These are phyloP conservation scores for Troides aeacus DNA, from an alignment of 2,888 invertebrate species.

Conservation along the genomic window DNA sequence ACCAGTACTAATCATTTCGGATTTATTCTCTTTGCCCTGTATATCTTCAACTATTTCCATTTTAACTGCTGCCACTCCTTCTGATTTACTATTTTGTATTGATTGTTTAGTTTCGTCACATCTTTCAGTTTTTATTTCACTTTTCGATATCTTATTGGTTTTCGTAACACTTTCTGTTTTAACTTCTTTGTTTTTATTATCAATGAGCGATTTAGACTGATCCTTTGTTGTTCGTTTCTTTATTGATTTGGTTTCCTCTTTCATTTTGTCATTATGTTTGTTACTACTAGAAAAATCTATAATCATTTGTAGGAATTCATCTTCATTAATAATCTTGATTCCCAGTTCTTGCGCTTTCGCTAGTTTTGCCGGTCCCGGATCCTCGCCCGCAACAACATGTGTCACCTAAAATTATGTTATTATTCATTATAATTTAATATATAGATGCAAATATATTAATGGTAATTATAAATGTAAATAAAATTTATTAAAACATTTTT, in stretches of 20 bases:
- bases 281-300: conserved; percentile 69
- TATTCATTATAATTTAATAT: neutral
- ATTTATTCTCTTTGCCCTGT: neutral
- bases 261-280: conserved; percentile 33
- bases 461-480: too few species aligned
- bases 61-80: neutral
- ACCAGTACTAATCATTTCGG: neutral
- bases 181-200: conserved; percentile 38
- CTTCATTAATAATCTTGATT: conserved; percentile 88
- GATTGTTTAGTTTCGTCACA: conserved; percentile 8
- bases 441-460: too few species aligned
- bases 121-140: conserved; percentile 23
- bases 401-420: conserved; percentile 72
- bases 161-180: conserved; percentile 34
- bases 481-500: too few species aligned
- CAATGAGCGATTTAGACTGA: conserved; percentile 38
- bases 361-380: conserved; percentile 91
- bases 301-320: conserved; percentile 90
- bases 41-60: neutral
- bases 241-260: conserved; percentile 32
- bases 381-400: conserved; percentile 91
- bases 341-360: conserved; percentile 86
- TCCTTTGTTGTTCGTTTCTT: conserved; percentile 41
- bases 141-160: conserved; percentile 26
- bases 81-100: conserved; percentile 25